Evolutionary conservation across 2,797 vertebrate species (phyloP), one percentile per base, ranked within the genome.

Genomic region (Acropternis orthonyx): DNA sequence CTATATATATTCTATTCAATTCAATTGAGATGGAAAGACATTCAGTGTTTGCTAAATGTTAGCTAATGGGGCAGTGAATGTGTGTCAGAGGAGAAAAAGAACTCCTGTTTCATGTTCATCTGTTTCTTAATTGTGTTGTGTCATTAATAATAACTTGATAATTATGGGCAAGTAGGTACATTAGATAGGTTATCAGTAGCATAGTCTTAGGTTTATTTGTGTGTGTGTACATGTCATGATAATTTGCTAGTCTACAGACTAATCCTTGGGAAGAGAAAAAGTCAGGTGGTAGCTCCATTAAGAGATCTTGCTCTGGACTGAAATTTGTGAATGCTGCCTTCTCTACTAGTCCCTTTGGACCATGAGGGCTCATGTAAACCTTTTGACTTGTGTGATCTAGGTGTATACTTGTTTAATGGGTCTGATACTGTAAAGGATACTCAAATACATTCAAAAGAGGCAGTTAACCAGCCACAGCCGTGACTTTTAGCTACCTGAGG

Each of bases 211-310:
- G 11, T 43, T 7, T 62, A 28, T 44, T 4, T 2, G 1, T 37
- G 7, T 89, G 22, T 81, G 37, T 27, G 5, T 49, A 26, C 7
- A 18, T 10, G 3, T 63, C 36, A n/a, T 27, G 46, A 34, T 66
- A 63, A 71, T 55, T 56, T 67, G 22, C 30, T 71, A 26, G 28
- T 48, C 46, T 46, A 10, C 12, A 76, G 22, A 54, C 2, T 58
- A 49, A 81, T 76, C 17, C 19, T 73, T 36, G 8, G 27, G 22
- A 89, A 49, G 39, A 62, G 19, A 39, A 15, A 26, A 91, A 73
- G 13, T 43, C 1, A 0, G 10, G 27, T n/a, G 11, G 23, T 24
- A 75, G 27, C 26, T 84, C 14, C 3, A 3, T 21, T 63, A 44
- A 48, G 23, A 85, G 34, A 55, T 59, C 43, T 74, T 90, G 19